Base-by-base conservation (phyloP, 2,888 invertebrate species). In the Portevinia maculata region DNA sequence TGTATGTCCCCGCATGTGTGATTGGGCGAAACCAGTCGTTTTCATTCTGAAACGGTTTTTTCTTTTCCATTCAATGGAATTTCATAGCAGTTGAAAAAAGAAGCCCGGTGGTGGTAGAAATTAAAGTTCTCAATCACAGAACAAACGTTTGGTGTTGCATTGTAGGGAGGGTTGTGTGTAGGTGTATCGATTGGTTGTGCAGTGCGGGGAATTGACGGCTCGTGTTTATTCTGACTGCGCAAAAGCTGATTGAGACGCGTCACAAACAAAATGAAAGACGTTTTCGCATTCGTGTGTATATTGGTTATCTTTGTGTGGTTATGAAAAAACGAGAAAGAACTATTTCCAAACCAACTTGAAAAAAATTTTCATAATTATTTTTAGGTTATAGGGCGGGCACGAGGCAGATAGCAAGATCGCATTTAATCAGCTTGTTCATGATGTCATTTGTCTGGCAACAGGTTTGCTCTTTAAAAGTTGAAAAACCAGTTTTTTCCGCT, bases 1-100 rank as follows among this genome's bases (percentile, higher is more conserved):
- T 30, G 6, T 46, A 7, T 65, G 64, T 70, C 57, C n/a, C n/a
- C n/a, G n/a, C n/a, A n/a, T n/a, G n/a, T n/a, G n/a, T n/a, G n/a
- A n/a, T n/a, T 83, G 76, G 67, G 76, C 83, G 67, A 83, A 76
- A 83, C n/a, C n/a, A n/a, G n/a, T n/a, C n/a, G n/a, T n/a, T 3
- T 44, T 15, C 13, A 17, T 6, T 34, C 46, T 21, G 44, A 62
- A 44, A 30, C 30, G 17, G 37, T 3, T 46, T 59, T 64, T 55
- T 70, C 59, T 46, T 19, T 21, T 44, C 19, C 11, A 11, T 48
- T 53, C 21, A 46, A 34, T 39, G 57, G 50, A 28, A 41, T 44
- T 24, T 8, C 44, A 8, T 34, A 57, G 69, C 41, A 69, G 44
- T 55, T 75, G 7, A 37, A 39, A 41, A 55, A 48, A 60, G 34